phyloP scores from a whole-genome alignment of 2,888 invertebrate species.

The Drosophila cognata region DNA sequence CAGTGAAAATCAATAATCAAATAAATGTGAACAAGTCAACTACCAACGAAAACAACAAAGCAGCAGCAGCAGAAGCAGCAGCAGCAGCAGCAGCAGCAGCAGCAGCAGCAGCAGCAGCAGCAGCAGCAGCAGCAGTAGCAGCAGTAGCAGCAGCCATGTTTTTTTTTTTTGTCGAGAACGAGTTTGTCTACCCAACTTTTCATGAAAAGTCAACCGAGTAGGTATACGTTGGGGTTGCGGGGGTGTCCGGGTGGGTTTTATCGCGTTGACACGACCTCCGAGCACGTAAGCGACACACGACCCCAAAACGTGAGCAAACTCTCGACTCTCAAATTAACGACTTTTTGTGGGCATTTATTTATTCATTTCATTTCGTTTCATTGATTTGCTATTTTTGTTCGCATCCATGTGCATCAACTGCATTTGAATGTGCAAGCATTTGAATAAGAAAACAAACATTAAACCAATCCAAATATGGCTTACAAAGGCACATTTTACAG shows the following conservation, averaged over 20 bases:
- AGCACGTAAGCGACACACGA: conserved; percentile 50
- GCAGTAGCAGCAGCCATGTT: conserved; percentile 3
- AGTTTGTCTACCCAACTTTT: conserved; percentile 36
- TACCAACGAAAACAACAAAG: conserved; percentile 56
- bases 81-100: conserved; percentile 24
- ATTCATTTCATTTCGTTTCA: conserved; percentile 4
- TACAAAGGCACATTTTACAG: background rate
- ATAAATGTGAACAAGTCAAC: conserved; percentile 72
- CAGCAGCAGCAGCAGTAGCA: background rate
- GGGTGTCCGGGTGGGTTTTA: background rate
- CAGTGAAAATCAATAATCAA: conserved; percentile 73
- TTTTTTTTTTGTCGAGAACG: conserved; percentile 6
- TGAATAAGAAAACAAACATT: background rate
- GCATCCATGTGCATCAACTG: conserved; percentile 26
- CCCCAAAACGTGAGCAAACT: conserved; percentile 61
- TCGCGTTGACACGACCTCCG: conserved; percentile 25
- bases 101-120: background rate
- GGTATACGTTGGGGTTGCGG: background rate
- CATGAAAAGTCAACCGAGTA: conserved; percentile 12
- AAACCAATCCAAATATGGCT: background rate
- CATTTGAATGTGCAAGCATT: conserved; percentile 12
- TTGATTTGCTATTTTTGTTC: conserved; percentile 9
- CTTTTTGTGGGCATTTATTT: conserved; percentile 42
- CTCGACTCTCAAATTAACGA: conserved; percentile 50
- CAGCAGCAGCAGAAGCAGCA: background rate